A percentile compares a stretch with the other conserved stretches of the same genome.
phyloP scores from a whole-genome alignment of 2,113 vertebrate species.

The Planiliza haematocheilus region DNA sequence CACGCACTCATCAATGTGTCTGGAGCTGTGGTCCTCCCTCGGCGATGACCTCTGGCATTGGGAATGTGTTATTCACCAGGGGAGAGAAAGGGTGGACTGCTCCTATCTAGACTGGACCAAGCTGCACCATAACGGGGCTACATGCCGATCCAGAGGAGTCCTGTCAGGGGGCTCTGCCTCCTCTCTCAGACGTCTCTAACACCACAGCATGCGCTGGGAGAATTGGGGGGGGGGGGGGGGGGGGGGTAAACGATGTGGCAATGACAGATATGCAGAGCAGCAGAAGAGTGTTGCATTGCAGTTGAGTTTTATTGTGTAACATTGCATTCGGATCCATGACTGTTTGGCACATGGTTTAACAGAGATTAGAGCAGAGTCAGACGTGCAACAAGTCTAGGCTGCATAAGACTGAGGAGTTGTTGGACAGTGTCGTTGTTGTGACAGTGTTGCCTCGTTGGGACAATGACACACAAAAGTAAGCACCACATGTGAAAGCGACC shows the following conservation, averaged over 20 bases:
- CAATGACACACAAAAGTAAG: too few species aligned
- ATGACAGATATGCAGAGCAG: conserved; percentile 20
- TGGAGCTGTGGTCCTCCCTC: conserved; percentile 25
- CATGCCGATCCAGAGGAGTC: conserved; percentile 35
- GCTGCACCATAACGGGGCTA: conserved; percentile 33
- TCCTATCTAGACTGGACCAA: conserved; percentile 47
- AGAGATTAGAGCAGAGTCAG: conserved; percentile 16
- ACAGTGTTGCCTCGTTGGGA: too few species aligned
- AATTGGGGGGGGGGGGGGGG: conserved; percentile 37
- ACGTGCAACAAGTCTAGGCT: not conserved
- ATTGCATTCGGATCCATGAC: conserved; percentile 22
- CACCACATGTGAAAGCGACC: too few species aligned
- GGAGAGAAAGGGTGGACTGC: conserved; percentile 25
- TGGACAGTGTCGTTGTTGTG: not conserved
- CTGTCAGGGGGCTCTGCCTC: conserved; percentile 21
- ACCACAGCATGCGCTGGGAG: conserved; percentile 22
- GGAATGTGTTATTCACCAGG: conserved; percentile 67
- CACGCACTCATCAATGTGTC: conserved; percentile 50
- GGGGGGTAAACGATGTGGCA: conserved; percentile 47
- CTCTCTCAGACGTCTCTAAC: conserved; percentile 24
- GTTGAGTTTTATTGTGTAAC: conserved; percentile 24
- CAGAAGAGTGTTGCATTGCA: conserved; percentile 18
- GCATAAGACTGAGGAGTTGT: not conserved
- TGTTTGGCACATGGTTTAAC: conserved; percentile 14
- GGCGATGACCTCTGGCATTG: conserved; percentile 51